A percentile compares a stretch with the other conserved stretches of the same genome.
Evolutionary conservation across 2,113 vertebrate genomes (phyloP).

Genomic region (Oceanodroma tethys): DNA sequence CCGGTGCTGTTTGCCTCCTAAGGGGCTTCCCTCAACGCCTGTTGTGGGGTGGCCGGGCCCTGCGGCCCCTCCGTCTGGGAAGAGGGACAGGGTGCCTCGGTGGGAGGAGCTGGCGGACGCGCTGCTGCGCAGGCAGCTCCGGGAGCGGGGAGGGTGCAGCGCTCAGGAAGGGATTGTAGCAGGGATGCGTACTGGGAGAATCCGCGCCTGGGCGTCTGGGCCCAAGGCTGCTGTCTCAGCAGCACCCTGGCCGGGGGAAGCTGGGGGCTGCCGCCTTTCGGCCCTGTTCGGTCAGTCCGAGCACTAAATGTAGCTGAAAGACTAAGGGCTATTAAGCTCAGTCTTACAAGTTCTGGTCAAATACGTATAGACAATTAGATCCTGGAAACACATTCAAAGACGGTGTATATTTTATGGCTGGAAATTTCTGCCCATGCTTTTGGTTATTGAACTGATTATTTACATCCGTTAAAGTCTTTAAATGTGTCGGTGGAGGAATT

Average conservation of each 20-base stretch:
- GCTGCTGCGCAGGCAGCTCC: not conserved
- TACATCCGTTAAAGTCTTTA: not conserved
- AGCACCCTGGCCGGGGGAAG: not conserved
- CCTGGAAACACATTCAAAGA: not conserved
- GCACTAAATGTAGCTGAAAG: not conserved
- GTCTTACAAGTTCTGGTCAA: not conserved
- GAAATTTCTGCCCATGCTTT: not conserved
- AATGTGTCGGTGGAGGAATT: not conserved
- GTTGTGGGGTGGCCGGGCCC: accelerated
- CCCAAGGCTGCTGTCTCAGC: not conserved
- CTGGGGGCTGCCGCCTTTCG: not conserved
- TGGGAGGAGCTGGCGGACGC: not conserved
- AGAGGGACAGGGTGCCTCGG: no score
- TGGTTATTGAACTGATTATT: not conserved
- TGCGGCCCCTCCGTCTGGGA: not conserved
- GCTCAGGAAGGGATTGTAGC: no score
- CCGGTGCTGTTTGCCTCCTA: not conserved
- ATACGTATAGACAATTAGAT: not conserved
- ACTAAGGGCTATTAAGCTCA: not conserved
- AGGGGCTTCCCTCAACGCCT: not conserved
- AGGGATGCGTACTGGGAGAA: not conserved
- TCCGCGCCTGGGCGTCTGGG: accelerated
- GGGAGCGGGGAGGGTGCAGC: not conserved
- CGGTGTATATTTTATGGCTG: not conserved
- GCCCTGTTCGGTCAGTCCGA: not conserved